Percentiles rank a stretch among this genome's conserved stretches.
Conservation (phyloP, 2,797 vertebrate species). For the Melanotaenia pygmaea region DNA sequence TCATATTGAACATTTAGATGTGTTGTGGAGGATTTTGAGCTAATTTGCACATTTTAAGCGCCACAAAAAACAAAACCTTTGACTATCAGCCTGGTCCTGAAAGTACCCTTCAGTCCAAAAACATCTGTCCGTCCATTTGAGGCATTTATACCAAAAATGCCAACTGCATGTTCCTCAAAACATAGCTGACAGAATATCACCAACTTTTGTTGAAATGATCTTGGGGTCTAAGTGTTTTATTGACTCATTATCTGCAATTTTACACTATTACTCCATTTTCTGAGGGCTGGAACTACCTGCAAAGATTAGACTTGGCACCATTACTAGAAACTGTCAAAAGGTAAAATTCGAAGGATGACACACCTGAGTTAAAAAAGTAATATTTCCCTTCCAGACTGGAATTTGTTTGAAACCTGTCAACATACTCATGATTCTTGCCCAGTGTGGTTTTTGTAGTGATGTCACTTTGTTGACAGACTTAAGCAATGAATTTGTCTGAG, state of each 20-base stretch:
- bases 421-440: conserved; percentile 17
- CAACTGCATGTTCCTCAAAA: too few species aligned
- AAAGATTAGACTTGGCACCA: not conserved
- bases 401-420: conserved; percentile 32
- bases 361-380: not conserved
- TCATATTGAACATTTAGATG: too few species aligned
- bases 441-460: conserved; percentile 30
- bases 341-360: not conserved
- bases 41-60: too few species aligned
- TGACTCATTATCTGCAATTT: not conserved
- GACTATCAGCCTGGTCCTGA: too few species aligned
- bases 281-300: not conserved
- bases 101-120: not conserved
- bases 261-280: not conserved
- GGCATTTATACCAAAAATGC: too few species aligned
- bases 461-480: conserved; percentile 25
- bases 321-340: not conserved
- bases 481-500: conserved; percentile 18
- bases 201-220: too few species aligned
- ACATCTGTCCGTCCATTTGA: not conserved
- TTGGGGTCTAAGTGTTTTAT: not conserved
- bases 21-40: too few species aligned
- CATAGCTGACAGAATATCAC: too few species aligned
- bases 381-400: conserved; percentile 1
- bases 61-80: too few species aligned